These are phyloP conservation scores for Caenorhabditis sulstoni DNA, from an alignment of 2,888 invertebrate genomes.

Conservation along the genomic window DNA sequence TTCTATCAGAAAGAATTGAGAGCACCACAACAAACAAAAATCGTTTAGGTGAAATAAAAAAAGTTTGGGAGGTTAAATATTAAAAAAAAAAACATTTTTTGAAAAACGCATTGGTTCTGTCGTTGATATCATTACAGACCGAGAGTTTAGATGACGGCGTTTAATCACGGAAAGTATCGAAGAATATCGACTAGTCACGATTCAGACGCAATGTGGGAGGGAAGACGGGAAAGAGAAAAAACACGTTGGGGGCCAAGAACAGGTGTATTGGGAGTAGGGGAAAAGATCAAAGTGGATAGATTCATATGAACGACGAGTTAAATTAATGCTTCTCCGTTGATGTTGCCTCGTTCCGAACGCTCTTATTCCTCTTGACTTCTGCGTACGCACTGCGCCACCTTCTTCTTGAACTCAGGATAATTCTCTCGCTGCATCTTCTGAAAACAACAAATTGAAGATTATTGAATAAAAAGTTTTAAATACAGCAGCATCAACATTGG, in stretches of 20 bases:
- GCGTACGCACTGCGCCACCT: conserved; percentile 97
- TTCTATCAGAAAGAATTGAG: neutral
- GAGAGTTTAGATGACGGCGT: no score
- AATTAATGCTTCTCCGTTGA: conserved; percentile 40
- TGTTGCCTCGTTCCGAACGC: neutral
- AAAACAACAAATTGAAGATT: conserved; percentile 31
- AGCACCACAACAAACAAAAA: conserved; percentile 19
- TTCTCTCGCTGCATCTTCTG: conserved; percentile 99
- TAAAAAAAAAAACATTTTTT: no score
- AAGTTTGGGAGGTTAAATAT: no score
- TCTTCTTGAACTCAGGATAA: conserved; percentile 96
- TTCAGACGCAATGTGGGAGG: conserved; percentile 11
- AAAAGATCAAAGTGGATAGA: conserved; percentile 50
- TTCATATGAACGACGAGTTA: conserved; percentile 59
- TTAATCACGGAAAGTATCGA: no score
- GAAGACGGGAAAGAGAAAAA: conserved; percentile 14
- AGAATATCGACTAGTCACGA: conserved; percentile 40
- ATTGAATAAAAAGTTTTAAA: neutral
- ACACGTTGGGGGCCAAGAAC: conserved; percentile 36
- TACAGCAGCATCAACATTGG: conserved; percentile 98
- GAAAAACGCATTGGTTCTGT: no score
- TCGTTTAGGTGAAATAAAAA: conserved; percentile 9
- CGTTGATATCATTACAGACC: no score
- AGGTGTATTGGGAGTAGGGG: conserved; percentile 5
- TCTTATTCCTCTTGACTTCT: conserved; percentile 91